Evolutionary conservation across 2,888 invertebrate genomes (phyloP).

Genomic region (Timema podura): DNA sequence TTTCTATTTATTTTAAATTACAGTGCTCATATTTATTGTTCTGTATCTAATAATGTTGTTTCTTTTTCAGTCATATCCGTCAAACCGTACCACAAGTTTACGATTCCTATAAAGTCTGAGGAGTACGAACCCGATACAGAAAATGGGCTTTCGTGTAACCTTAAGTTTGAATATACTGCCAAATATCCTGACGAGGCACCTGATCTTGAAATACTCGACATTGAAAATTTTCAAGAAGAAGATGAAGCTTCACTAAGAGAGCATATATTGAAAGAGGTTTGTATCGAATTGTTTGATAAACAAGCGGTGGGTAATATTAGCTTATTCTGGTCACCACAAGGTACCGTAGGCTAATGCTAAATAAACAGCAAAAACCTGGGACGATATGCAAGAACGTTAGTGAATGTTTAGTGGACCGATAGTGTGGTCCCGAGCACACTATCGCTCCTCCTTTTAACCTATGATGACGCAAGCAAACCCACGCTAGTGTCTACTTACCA

Average conservation of each 20-base stretch:
- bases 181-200: constrained; percentile 89
- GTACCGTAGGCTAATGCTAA: no score
- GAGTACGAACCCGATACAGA: constrained; percentile 57
- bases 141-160: constrained; percentile 66
- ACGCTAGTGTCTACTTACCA: no score
- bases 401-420: no score
- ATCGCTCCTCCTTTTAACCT: no score
- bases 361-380: no score
- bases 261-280: constrained; percentile 65
- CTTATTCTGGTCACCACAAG: not conserved
- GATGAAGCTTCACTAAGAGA: constrained; percentile 60
- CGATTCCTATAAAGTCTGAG: constrained; percentile 79
- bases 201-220: constrained; percentile 69
- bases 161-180: constrained; percentile 78
- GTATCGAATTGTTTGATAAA: constrained; percentile 5
- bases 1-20: not conserved
- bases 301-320: not conserved
- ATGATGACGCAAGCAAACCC: no score
- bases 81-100: constrained; percentile 61
- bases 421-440: no score
- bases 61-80: constrained; percentile 36
- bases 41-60: constrained; percentile 6
- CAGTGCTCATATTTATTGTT: not conserved
- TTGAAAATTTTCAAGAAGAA: constrained; percentile 70
- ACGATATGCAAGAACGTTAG: no score